A percentile compares a stretch with the other conserved stretches of the same genome.
Evolutionary conservation across 2,797 vertebrate genomes (phyloP).

Genomic region (Acrossocheilus wenchowensis): DNA sequence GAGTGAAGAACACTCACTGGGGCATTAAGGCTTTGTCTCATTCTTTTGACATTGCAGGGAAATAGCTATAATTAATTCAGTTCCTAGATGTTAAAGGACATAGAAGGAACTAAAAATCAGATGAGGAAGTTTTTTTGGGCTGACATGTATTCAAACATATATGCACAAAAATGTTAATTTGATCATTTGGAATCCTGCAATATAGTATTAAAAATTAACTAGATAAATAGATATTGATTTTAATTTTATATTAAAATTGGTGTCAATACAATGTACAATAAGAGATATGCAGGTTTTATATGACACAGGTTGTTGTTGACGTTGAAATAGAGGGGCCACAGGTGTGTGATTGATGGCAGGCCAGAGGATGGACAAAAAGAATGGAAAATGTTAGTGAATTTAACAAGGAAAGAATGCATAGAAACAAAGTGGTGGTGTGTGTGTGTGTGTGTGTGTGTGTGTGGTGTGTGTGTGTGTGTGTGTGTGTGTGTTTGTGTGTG

Average conservation of each 20-base stretch:
- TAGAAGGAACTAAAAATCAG: background rate
- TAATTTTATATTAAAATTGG: background rate
- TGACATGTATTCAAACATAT: background rate
- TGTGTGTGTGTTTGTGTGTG: no score
- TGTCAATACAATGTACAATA: background rate
- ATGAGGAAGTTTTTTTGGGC: background rate
- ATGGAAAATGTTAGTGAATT: background rate
- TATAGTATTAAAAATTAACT: background rate
- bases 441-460: no score
- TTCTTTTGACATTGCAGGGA: constrained; percentile 31
- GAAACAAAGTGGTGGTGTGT: background rate
- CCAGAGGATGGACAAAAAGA: background rate
- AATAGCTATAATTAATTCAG: constrained; percentile 10
- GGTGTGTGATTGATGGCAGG: background rate
- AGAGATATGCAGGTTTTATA: background rate
- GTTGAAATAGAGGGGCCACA: background rate
- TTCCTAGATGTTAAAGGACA: background rate
- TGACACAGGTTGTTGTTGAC: background rate
- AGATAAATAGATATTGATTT: background rate
- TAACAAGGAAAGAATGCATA: background rate
- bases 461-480: background rate
- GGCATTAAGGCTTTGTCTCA: constrained; percentile 21
- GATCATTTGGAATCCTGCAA: background rate
- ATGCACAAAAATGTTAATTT: background rate
- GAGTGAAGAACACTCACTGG: constrained; percentile 14